Conservation (phyloP, 2,888 invertebrate species). For the Callyntrura guangdongensis region DNA sequence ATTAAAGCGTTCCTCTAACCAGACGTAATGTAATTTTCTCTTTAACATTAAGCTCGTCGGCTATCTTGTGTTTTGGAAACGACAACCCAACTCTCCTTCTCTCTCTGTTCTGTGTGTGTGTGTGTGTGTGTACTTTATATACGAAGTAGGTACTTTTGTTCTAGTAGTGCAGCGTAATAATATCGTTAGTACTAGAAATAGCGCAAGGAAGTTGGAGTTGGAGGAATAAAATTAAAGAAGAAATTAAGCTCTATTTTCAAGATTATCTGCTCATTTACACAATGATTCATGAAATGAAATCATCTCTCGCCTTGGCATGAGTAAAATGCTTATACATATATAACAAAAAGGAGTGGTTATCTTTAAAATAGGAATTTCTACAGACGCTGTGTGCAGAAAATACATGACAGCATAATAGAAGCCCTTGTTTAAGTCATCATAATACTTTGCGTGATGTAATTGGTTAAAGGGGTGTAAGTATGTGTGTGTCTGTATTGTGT, state of each 20-base stretch:
- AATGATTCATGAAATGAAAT: neutral
- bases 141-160: too few relatives aligned
- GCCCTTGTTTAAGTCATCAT: conserved; percentile 21
- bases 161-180: neutral
- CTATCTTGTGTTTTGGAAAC: too few relatives aligned
- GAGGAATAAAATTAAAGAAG: conserved; percentile 36
- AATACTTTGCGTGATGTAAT: conserved; percentile 25
- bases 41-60: too few relatives aligned
- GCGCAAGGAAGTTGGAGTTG: too few relatives aligned
- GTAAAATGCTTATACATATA: neutral
- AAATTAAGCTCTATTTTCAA: conserved; percentile 53
- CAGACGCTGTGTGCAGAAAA: neutral
- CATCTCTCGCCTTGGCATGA: neutral
- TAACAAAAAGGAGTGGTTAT: conserved; percentile 14
- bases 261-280: conserved; percentile 17
- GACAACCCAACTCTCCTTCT: neutral
- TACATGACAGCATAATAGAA: neutral
- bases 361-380: neutral
- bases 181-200: neutral
- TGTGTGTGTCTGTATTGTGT: neutral
- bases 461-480: neutral
- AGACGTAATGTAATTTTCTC: conserved; percentile 53
- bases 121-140: too few relatives aligned
- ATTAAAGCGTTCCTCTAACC: conserved; percentile 49
- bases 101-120: too few relatives aligned